These are phyloP conservation scores for Sarcophaga rosellei DNA, from an alignment of 2,888 invertebrate species.

Conservation along the genomic window DNA sequence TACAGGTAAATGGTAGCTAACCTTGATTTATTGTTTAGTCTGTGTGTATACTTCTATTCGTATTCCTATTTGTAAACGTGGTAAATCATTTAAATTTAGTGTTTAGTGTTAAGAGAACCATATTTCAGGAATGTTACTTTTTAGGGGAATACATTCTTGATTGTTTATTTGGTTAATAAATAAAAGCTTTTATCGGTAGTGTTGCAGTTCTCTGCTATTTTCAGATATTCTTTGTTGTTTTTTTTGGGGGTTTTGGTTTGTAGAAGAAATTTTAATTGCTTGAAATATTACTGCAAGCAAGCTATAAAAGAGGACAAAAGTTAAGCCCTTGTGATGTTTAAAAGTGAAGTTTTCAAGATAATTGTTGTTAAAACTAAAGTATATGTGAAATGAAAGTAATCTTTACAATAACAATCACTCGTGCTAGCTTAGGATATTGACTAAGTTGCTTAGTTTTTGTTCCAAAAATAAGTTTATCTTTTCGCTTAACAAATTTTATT, in stretches of 20 bases:
- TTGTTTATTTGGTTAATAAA: constrained; percentile 33
- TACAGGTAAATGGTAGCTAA: constrained; percentile 28
- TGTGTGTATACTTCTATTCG: too few species aligned
- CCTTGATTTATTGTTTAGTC: constrained; percentile 52
- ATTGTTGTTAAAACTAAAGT: too few species aligned
- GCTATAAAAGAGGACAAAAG: too few species aligned
- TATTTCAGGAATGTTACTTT: constrained; percentile 20
- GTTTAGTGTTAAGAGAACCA: constrained; percentile 40
- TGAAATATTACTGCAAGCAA: too few species aligned
- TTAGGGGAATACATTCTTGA: constrained; percentile 13
- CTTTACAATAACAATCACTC: too few species aligned
- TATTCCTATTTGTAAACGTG: background rate
- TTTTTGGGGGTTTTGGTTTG: background rate
- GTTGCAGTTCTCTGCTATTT: background rate
- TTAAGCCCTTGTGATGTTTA: too few species aligned
- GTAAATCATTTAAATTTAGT: constrained; percentile 55
- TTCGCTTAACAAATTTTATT: too few species aligned
- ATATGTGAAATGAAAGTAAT: too few species aligned
- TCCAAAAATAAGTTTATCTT: too few species aligned
- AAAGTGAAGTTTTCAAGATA: too few species aligned
- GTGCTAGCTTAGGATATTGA: too few species aligned
- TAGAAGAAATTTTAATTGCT: background rate
- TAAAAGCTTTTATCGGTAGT: constrained; percentile 16
- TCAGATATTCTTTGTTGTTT: background rate
- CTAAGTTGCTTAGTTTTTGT: too few species aligned